A percentile compares a stretch with the other conserved stretches of the same genome.
Conservation (phyloP, 2,113 vertebrate genomes). For the Gambusia holbrooki region DNA sequence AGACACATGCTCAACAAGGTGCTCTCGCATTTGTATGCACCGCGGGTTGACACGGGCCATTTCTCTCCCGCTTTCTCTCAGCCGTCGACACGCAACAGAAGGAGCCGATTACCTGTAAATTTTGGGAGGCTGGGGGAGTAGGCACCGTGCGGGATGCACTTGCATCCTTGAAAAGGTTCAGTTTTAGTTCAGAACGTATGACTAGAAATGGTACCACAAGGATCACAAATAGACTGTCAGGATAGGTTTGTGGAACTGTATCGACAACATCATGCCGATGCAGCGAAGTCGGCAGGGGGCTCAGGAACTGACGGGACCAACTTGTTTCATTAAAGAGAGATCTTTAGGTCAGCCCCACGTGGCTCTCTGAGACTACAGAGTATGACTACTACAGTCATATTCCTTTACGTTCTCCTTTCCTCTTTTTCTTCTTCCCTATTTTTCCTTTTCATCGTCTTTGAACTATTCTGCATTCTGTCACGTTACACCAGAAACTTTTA, state of each 20-base stretch:
- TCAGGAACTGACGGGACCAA: conserved; percentile 41
- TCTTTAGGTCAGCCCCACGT: not conserved
- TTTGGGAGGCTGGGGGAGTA: conserved; percentile 23
- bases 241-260: conserved; percentile 65
- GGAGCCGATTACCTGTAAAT: conserved; percentile 50
- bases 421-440: not conserved
- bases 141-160: conserved; percentile 44
- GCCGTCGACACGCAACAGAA: conserved; percentile 26
- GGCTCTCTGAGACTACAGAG: conserved; percentile 12
- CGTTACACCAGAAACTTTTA: too few relatives aligned
- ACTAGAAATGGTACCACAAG: conserved; percentile 80
- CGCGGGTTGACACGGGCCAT: conserved; percentile 22
- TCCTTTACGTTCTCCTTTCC: not conserved
- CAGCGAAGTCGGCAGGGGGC: conserved; percentile 41
- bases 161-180: conserved; percentile 73
- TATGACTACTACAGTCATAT: too few relatives aligned
- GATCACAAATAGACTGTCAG: conserved; percentile 79
- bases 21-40: conserved; percentile 57
- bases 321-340: conserved; percentile 6
- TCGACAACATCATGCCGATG: conserved; percentile 63
- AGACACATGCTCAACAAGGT: conserved; percentile 51
- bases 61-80: conserved; percentile 32
- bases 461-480: not conserved
- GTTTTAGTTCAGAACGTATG: conserved; percentile 83
- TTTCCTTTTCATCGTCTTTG: not conserved